phyloP scores from a whole-genome alignment of 2,888 invertebrate species.

The Philhelius pedissequus region DNA sequence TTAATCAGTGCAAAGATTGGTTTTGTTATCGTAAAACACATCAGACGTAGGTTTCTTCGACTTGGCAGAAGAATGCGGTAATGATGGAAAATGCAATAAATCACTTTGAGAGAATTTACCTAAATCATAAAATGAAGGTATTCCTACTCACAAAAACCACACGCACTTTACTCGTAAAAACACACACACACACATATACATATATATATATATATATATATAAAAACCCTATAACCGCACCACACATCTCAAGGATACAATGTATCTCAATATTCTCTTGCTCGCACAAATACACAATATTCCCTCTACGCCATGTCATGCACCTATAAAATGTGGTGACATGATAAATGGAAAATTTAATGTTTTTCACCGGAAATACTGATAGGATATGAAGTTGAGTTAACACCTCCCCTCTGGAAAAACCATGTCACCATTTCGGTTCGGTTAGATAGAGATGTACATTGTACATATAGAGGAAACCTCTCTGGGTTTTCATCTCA shows the following conservation, averaged over 20 bases:
- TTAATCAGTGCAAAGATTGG: neutral
- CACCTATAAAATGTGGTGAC: slow-evolving; percentile 52
- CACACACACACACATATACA: neutral
- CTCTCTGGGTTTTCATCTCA: neutral
- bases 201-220: too few relatives aligned
- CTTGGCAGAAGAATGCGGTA: neutral
- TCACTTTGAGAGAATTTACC: slow-evolving; percentile 37
- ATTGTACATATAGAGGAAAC: neutral
- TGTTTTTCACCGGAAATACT: slow-evolving; percentile 44
- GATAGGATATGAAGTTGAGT: slow-evolving; percentile 25
- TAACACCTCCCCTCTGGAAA: neutral
- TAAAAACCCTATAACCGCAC: neutral
- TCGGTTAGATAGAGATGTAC: neutral
- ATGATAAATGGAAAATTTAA: slow-evolving; percentile 64
- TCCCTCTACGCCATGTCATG: neutral
- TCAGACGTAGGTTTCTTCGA: neutral
- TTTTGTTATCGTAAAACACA: neutral
- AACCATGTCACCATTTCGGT: neutral
- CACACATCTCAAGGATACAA: neutral
- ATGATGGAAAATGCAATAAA: slow-evolving; percentile 39
- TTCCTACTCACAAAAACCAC: slow-evolving; percentile 43
- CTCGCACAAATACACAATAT: neutral
- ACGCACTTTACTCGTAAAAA: slow-evolving; percentile 37
- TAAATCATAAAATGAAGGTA: slow-evolving; percentile 43
- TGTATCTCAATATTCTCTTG: neutral